A percentile compares a stretch with the other conserved stretches of the same genome.
Evolutionary conservation across 2,888 invertebrate genomes (phyloP).

Genomic region (Caenorhabditis sp.): DNA sequence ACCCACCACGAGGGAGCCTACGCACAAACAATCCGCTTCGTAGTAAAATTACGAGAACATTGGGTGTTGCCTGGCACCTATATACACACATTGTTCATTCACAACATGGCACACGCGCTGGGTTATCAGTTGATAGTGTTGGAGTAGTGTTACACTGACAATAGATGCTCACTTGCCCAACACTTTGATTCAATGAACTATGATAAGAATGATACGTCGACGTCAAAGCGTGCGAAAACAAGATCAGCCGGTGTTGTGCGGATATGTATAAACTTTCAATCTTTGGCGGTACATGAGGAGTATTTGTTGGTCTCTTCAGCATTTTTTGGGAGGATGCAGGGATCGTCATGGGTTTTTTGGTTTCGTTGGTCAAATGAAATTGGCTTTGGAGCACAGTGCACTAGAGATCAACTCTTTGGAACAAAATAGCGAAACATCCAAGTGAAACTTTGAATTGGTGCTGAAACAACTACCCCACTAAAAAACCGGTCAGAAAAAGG

Average conservation of each 20-base stretch:
- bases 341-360: neutral
- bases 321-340: slow-evolving; percentile 1
- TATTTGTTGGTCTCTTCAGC: slow-evolving; percentile 3
- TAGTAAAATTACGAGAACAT: slow-evolving; percentile 1
- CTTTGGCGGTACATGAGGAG: slow-evolving; percentile 14
- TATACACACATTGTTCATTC: neutral
- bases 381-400: no score
- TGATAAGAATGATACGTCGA: neutral
- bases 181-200: neutral
- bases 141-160: no score
- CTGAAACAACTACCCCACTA: neutral
- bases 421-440: neutral
- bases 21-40: neutral
- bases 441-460: neutral
- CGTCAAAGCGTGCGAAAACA: slow-evolving; percentile 5
- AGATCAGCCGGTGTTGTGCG: neutral
- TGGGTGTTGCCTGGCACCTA: neutral
- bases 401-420: neutral
- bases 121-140: no score
- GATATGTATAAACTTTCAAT: neutral
- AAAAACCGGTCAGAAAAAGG: slow-evolving; percentile 33
- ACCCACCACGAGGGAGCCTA: neutral
- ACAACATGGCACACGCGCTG: no score
- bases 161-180: neutral
- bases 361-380: neutral